phyloP scores from a whole-genome alignment of 2,797 vertebrate species.

The Myotis daubentonii region DNA sequence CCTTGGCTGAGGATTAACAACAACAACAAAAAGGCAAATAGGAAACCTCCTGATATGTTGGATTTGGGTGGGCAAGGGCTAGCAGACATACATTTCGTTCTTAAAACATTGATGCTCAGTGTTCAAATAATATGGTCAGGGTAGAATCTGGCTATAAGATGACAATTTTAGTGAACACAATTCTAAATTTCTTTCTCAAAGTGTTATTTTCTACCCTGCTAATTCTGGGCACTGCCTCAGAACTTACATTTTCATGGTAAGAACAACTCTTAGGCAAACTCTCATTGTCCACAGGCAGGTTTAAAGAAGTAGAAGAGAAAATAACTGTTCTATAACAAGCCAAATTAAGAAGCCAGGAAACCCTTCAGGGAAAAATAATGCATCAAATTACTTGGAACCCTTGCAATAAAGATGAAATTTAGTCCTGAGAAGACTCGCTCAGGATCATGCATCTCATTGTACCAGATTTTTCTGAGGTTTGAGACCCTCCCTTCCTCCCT shows the following conservation, averaged over 20 bases:
- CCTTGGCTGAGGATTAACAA: no score
- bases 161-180: not conserved
- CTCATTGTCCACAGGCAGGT: not conserved
- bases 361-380: not conserved
- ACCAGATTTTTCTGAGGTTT: not conserved
- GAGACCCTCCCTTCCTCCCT: accelerated
- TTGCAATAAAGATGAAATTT: not conserved
- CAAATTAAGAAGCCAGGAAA: not conserved
- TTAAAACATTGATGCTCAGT: not conserved
- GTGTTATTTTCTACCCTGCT: not conserved
- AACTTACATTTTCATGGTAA: not conserved
- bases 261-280: not conserved
- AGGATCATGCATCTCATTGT: not conserved
- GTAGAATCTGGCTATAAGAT: not conserved
- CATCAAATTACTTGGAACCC: not conserved
- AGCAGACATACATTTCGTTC: not conserved
- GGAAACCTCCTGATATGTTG: not conserved
- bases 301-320: not conserved
- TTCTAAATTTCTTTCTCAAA: not conserved
- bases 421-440: not conserved
- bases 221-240: not conserved
- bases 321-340: not conserved
- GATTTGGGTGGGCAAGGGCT: not conserved
- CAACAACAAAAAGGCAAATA: not conserved
- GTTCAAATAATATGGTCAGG: not conserved